Conservation (phyloP, 2,113 vertebrate genomes). For the Actenoides lindsayi region DNA sequence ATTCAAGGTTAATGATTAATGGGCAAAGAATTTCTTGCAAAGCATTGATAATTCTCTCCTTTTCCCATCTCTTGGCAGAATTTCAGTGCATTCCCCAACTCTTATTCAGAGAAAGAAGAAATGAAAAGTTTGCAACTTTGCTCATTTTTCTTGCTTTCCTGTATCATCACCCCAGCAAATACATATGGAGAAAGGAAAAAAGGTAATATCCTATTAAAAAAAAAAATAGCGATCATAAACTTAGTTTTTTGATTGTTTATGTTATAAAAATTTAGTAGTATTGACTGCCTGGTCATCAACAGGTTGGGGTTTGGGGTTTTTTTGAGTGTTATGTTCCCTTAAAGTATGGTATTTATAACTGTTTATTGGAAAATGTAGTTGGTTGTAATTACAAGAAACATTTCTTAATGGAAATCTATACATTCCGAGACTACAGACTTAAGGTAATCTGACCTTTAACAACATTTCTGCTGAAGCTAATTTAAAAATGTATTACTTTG, state of each 20-base stretch:
- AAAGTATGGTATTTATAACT: not conserved
- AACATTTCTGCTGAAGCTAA: not conserved
- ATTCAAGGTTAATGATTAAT: slow-evolving; percentile 80
- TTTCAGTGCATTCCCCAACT: slow-evolving; percentile 14
- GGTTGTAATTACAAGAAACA: not conserved
- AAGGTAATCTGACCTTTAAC: not conserved
- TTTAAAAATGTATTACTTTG: not conserved
- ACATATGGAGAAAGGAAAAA: slow-evolving; percentile 40
- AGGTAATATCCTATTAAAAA: slow-evolving; percentile 71
- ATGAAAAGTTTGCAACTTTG: slow-evolving; percentile 68
- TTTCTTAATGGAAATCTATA: not conserved
- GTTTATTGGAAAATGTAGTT: not conserved
- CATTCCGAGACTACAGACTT: not conserved
- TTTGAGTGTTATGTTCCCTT: not conserved
- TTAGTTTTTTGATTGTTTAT: not conserved
- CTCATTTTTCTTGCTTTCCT: slow-evolving; percentile 54
- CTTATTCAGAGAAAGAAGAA: slow-evolving; percentile 20
- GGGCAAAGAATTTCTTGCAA: slow-evolving; percentile 28
- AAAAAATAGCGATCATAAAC: not conserved
- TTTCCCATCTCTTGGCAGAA: slow-evolving; percentile 56
- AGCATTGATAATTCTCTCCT: slow-evolving; percentile 21
- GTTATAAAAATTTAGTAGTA: not conserved
- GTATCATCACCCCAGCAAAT: slow-evolving; percentile 23
- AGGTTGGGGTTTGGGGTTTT: not conserved
- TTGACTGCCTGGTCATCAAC: not conserved